These are phyloP conservation scores for Euproctis similis DNA, from an alignment of 2,888 invertebrate species.

Conservation along the genomic window DNA sequence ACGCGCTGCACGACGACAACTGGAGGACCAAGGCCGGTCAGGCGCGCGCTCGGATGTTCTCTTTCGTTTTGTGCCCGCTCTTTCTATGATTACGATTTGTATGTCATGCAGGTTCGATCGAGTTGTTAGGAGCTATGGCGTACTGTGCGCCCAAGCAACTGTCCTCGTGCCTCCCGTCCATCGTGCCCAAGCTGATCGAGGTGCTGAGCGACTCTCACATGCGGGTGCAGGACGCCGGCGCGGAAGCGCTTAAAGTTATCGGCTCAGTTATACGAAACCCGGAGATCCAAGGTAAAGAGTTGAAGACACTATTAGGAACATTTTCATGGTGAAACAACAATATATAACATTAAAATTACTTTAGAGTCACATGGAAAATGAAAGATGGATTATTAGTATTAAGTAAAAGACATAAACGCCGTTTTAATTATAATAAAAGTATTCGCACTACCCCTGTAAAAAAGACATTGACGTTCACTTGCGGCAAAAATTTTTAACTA, in stretches of 20 bases:
- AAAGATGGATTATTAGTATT: too few species aligned
- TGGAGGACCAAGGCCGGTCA: conserved; percentile 97
- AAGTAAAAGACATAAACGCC: too few species aligned
- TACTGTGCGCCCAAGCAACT: conserved; percentile 99
- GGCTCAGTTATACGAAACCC: conserved; percentile 99
- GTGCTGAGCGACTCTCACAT: conserved; percentile 98
- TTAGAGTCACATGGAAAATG: too few species aligned
- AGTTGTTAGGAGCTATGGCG: conserved; percentile 97
- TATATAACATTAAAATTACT: too few species aligned
- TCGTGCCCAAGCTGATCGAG: conserved; percentile 98
- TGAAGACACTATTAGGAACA: neutral
- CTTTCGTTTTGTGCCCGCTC: too few species aligned
- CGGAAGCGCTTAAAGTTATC: conserved; percentile 95
- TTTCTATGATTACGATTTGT: too few species aligned
- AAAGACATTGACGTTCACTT: too few species aligned
- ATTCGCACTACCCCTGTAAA: too few species aligned
- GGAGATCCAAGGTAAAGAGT: conserved; percentile 87
- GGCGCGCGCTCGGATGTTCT: too few species aligned
- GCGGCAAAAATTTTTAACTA: too few species aligned
- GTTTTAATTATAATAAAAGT: too few species aligned
- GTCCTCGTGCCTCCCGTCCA: conserved; percentile 97
- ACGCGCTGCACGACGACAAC: conserved; percentile 96
- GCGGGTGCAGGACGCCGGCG: conserved; percentile 97
- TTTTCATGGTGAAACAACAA: too few species aligned
- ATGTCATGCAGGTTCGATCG: conserved; percentile 86